Evolutionary conservation across 2,113 vertebrate species (phyloP).

Genomic region (Protomyctophum bolini): DNA sequence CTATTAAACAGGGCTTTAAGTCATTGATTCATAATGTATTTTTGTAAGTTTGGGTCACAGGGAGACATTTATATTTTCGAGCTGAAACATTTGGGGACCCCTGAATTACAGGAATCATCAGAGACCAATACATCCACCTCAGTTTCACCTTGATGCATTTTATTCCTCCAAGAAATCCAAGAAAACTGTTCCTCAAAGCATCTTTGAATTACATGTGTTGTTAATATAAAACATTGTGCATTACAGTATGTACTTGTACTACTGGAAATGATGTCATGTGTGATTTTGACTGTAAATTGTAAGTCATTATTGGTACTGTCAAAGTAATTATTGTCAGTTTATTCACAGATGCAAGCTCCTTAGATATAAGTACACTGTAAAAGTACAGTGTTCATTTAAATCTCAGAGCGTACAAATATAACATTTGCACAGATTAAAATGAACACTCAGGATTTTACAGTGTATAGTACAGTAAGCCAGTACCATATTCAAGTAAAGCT

Average conservation of each 20-base stretch:
- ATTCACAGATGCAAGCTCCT: slow-evolving; percentile 6
- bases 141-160: too few species aligned
- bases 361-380: neutral
- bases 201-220: slow-evolving; percentile 36
- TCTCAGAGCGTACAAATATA: too few species aligned
- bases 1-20: too few species aligned
- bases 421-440: too few species aligned
- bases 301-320: slow-evolving; percentile 33
- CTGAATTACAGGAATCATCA: too few species aligned
- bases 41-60: neutral
- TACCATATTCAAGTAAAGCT: neutral
- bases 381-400: too few species aligned
- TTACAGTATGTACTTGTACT: slow-evolving; percentile 6
- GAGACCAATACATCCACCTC: too few species aligned
- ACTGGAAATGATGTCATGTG: neutral
- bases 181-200: neutral
- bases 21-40: neutral
- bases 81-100: too few species aligned
- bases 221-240: slow-evolving; percentile 9
- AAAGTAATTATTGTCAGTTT: slow-evolving; percentile 14
- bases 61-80: neutral
- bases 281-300: slow-evolving; percentile 16
- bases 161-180: too few species aligned
- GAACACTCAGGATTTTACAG: too few species aligned
- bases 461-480: too few species aligned